Base-by-base conservation (phyloP, 1,140 invertebrate species). In the Hylaeus volcanicus region DNA sequence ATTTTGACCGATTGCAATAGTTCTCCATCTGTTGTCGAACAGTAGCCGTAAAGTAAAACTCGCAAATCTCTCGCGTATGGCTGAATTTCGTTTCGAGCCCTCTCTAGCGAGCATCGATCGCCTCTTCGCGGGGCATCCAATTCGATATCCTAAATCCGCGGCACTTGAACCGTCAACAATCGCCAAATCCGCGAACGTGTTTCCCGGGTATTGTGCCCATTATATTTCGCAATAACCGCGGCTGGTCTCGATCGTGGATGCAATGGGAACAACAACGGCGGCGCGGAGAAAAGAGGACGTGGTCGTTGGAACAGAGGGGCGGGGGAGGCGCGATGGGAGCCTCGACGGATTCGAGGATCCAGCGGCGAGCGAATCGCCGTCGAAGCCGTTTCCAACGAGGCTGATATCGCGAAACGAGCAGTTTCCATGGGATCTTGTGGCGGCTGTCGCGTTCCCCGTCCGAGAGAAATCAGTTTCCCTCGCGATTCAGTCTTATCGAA, bases 391-490 rank as follows among this genome's bases (percentile, higher is more conserved):
- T 26, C 53, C 83, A 71, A 71, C 80, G 64, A 51, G 45, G 43
- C 65, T 79, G 75, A 86, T 86, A 86, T 81, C 84, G 74, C 51
- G 79, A 39, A 86, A 86, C 70, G 83, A 84, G 69, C 82, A 79
- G 69, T 81, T 74, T 68, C 70, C 58, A 64, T 5, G 39, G 51
- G 43, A 48, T 43, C 65, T 61, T 72, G 72, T 12, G 74, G 73
- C 41, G 68, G 66, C 78, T 37, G 5, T 1, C 48, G 60, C 72
- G 70, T 77, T 84, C 73, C 68, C 61, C 78, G 55, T 61, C 60
- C 68, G 79, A 86, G 79, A 11, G 63, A 86, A 85, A 85, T 86
- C 83, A 70, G 84, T 85, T 82, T 75, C 37, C 60, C n/a, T 43
- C 45, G 55, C 74, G 83, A 45, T 51, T 8, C 60, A 26, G 15